Base-by-base conservation (phyloP, 2,113 vertebrate species). In the Lasiurus borealis region DNA sequence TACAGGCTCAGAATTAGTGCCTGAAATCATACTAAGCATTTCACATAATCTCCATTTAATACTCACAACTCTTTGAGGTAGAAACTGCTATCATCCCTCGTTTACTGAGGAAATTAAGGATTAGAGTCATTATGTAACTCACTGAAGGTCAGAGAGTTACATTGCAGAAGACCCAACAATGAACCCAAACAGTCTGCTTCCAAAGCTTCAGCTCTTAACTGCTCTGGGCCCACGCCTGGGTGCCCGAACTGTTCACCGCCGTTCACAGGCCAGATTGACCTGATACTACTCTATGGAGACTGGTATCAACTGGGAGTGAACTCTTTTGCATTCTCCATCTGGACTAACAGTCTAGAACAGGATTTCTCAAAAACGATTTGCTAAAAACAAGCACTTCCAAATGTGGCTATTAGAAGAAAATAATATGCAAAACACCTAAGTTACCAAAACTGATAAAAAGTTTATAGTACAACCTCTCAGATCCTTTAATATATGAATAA, bases 41-140 rank as follows among this genome's bases (percentile, higher is more conserved):
- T 90, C 77, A 80, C n/a, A 87, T 78, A 78, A 95, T 94, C 66
- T 90, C 71, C 71, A 90, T 72, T 92, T 92, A 90, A 94, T 95
- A 77, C 90, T 69, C 46, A 57, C 40, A 86, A 54, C 8, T 90
- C 75, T 91, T 44, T 68, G 64, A 90, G 34, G 48, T 44, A 93
- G 57, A 81, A 64, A 75, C 13, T 78, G 10, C 80, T 73, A 75
- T 62, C 83, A 82, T 91, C 36, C 46, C 57, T 91, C 40, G 6
- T 83, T 77, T 23, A 91, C 52, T 85, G 25, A 85, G 89, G 83
- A 94, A 94, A 96, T 44, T 66, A 50, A 88, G 62, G 34, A 93
- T 93, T 93, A 85, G 5, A 29, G 0, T 86, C 59, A 73, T 88
- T 82, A 73, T 11, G 3, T 73, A 94, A 91, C 44, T 85, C 46